Evolutionary conservation across 2,888 invertebrate genomes (phyloP), one percentile per base, ranked within the genome.

Genomic region (Scaeva pyrastri): DNA sequence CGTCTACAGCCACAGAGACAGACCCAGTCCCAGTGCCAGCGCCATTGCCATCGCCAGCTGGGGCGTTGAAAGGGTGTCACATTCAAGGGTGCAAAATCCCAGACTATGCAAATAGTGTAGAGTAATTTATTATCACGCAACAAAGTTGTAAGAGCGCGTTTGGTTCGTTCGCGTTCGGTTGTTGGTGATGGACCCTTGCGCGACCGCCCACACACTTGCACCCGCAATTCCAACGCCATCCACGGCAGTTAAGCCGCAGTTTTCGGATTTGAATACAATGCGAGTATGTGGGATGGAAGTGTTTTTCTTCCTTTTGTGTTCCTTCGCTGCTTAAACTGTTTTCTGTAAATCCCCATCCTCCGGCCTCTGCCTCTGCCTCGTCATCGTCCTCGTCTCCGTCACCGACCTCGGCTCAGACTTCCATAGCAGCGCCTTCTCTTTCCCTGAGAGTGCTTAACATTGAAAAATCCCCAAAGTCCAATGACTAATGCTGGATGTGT

Each of bases 401-500:
- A 31, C 26, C 26, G 31, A 31, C 31, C 8, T n/a, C n/a, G n/a
- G n/a, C 21, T n/a, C 21, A 4, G 0, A 11, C 64, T 16, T 12
- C 19, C 19, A 1, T 11, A 14, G 21, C 14, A 36, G 10, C 21
- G 14, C 60, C 45, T 55, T 8, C 31, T 81, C 81, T 76, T 68
- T 16, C 26, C 58, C 16, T 23, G n/a, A n/a, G 39, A 70, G 62
- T 71, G 74, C 73, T 86, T 74, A 82, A 78, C 86, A 86, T 78
- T 86, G 77, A 82, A 82, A 82, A 77, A 82, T 82, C 86, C 86
- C 86, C 70, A 86, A 82, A 82, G 86, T 82, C 86, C 86, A 82
- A 78, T 86, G 86, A 86, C 86, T 86, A 86, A 86, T 86, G 86
- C 74, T 82, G 86, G 82, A 66, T 78, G 62, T 77, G 77, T 43